phyloP scores from a whole-genome alignment of 2,888 invertebrate species.

The Gryllus longicercus region DNA sequence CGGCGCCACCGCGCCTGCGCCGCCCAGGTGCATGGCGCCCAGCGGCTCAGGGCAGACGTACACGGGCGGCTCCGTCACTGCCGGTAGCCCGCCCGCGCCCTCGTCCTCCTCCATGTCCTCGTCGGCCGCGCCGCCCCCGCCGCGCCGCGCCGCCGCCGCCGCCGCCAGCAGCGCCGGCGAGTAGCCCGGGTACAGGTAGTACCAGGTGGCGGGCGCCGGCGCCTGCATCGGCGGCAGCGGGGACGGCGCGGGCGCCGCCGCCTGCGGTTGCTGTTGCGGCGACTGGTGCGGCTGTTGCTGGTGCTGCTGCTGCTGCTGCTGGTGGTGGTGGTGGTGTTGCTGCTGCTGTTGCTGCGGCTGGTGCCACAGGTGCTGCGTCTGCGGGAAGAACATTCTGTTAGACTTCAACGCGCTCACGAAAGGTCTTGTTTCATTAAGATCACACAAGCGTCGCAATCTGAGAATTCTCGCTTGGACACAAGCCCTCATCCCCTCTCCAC shows the following conservation, averaged over 20 bases:
- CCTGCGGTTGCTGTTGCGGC: conserved; percentile 35
- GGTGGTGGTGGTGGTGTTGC: conserved; percentile 44
- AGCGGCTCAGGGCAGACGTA: conserved; percentile 42
- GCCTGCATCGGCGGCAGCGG: conserved; percentile 35
- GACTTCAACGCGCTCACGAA: no score
- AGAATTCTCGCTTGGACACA: no score
- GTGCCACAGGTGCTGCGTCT: conserved; percentile 34
- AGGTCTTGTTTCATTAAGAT: no score
- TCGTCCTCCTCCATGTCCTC: conserved; percentile 45
- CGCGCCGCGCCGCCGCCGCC: conserved; percentile 45
- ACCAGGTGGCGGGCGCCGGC: conserved; percentile 40
- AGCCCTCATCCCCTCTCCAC: no score
- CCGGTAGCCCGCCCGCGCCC: conserved; percentile 44
- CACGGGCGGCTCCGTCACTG: conserved; percentile 40
- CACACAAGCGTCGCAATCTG: no score
- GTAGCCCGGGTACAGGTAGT: conserved; percentile 45
- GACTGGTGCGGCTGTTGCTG: conserved; percentile 25
- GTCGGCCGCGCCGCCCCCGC: conserved; percentile 41
- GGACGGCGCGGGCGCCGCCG: conserved; percentile 34
- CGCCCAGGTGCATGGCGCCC: conserved; percentile 38
- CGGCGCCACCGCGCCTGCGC: conserved; percentile 35
- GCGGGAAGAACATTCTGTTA: neutral
- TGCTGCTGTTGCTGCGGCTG: conserved; percentile 41
- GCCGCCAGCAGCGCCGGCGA: conserved; percentile 53
- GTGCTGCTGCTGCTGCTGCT: conserved; percentile 39